Evolutionary conservation across 1,140 invertebrate species (phyloP).

Genomic region (Trichonephila clavata): DNA sequence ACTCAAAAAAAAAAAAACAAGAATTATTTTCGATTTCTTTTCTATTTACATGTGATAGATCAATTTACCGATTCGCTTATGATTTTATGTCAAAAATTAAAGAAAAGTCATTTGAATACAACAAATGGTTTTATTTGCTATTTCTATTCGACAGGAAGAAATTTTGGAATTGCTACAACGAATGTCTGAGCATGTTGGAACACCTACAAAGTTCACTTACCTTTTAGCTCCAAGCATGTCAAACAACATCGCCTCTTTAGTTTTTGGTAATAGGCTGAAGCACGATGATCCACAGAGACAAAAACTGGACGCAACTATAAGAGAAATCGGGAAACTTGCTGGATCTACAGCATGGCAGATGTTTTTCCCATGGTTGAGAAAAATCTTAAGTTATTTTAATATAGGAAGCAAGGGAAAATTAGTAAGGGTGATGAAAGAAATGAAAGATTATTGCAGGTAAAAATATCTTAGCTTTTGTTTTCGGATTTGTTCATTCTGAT

Average conservation of each 20-base stretch:
- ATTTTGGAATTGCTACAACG: slow-evolving; percentile 35
- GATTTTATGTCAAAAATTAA: too few species aligned
- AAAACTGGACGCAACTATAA: slow-evolving; percentile 86
- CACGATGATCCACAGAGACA: slow-evolving; percentile 84
- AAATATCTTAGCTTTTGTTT: too few species aligned
- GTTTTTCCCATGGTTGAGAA: slow-evolving; percentile 61
- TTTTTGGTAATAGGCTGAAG: slow-evolving; percentile 87
- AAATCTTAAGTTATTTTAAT: slow-evolving; percentile 31
- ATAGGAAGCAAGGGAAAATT: slow-evolving; percentile 3
- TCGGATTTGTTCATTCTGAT: too few species aligned
- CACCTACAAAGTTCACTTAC: not conserved
- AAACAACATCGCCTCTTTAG: slow-evolving; percentile 93
- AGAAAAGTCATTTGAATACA: not conserved
- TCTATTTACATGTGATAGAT: not conserved
- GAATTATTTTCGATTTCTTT: not conserved
- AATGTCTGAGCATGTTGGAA: not conserved
- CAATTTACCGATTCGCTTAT: too few species aligned
- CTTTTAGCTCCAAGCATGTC: slow-evolving; percentile 76
- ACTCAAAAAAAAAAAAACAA: too few species aligned
- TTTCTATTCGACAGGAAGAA: slow-evolving; percentile 59
- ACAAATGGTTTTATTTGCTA: not conserved
- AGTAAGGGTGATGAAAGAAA: not conserved
- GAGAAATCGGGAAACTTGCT: slow-evolving; percentile 80
- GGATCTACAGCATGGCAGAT: slow-evolving; percentile 28
- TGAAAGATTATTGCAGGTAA: slow-evolving; percentile 27